Percentiles rank a stretch among this genome's conserved stretches.
phyloP scores from a whole-genome alignment of 2,797 vertebrate genomes.

The Chiroxiphia lanceolata region DNA sequence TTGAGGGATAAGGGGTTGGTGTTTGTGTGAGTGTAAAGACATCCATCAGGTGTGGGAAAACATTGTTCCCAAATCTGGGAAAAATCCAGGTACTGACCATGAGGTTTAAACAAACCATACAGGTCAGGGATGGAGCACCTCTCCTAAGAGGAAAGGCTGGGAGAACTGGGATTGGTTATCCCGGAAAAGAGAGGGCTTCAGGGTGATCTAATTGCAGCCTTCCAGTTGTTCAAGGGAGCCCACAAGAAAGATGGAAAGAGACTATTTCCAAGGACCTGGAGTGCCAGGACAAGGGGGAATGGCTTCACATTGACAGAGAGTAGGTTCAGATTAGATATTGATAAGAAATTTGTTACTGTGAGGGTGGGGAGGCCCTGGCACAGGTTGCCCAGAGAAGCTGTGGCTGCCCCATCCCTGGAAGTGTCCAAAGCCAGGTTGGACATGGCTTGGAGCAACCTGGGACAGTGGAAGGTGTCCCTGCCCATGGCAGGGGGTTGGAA shows the following conservation, averaged over 20 bases:
- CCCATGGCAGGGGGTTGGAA: not conserved
- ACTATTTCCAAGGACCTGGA: not conserved
- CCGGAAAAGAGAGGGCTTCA: not conserved
- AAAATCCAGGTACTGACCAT: not conserved
- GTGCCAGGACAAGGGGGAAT: not conserved
- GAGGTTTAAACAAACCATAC: not conserved
- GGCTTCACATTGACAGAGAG: not conserved
- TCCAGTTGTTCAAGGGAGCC: not conserved
- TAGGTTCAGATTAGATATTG: not conserved
- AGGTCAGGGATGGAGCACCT: not conserved
- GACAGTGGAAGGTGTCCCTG: not conserved
- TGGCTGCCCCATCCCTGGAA: not conserved
- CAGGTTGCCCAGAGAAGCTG: not conserved
- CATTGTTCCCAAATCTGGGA: not conserved
- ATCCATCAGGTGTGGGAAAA: not conserved
- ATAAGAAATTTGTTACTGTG: not conserved
- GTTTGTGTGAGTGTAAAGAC: not conserved
- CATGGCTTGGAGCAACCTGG: not conserved
- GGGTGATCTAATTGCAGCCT: not conserved
- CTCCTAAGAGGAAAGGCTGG: not conserved
- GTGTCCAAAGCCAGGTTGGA: not conserved
- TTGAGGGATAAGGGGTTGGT: not conserved
- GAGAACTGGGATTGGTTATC: not conserved
- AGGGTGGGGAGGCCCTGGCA: not conserved
- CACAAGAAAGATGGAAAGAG: not conserved